A percentile compares a stretch with the other conserved stretches of the same genome.
These are phyloP conservation scores for Acipenser oxyrinchus DNA, from an alignment of 2,797 vertebrate genomes.

Conservation along the genomic window DNA sequence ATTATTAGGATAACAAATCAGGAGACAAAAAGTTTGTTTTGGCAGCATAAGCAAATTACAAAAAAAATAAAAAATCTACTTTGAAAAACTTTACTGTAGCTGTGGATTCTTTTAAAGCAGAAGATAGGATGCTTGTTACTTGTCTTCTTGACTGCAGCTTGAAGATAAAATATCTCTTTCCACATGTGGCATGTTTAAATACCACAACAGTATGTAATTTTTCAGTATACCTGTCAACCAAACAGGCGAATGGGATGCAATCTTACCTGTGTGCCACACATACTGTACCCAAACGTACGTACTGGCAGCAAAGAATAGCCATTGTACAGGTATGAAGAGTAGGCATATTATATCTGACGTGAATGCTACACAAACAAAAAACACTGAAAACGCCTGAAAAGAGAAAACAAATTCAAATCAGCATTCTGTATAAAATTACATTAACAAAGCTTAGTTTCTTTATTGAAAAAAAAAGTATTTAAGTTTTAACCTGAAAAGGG, in stretches of 20 bases:
- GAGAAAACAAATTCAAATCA: constrained; percentile 18
- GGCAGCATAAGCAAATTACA: too few relatives aligned
- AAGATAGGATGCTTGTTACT: too few relatives aligned
- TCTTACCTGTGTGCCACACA: constrained; percentile 96
- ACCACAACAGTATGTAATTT: too few relatives aligned
- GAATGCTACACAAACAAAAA: constrained; percentile 99
- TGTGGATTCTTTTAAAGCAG: too few relatives aligned
- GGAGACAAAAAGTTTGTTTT: too few relatives aligned
- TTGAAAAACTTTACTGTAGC: too few relatives aligned
- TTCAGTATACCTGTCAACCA: too few relatives aligned
- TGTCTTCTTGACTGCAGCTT: too few relatives aligned
- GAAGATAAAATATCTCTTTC: too few relatives aligned
- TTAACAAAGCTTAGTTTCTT: not conserved
- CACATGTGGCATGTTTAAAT: too few relatives aligned
- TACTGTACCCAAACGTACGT: constrained; percentile 99
- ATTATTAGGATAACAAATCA: too few relatives aligned
- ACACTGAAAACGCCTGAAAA: constrained; percentile 94
- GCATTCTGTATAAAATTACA: not conserved
- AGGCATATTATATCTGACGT: constrained; percentile 99
- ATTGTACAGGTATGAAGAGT: constrained; percentile 98
- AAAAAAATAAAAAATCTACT: too few relatives aligned
- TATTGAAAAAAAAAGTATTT: not conserved
- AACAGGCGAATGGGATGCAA: not conserved
- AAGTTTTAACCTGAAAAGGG: not conserved
- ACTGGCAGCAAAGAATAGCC: constrained; percentile 98